Base-by-base conservation (phyloP, 2,113 vertebrate genomes). In the Tenebrosternarchus preto region DNA sequence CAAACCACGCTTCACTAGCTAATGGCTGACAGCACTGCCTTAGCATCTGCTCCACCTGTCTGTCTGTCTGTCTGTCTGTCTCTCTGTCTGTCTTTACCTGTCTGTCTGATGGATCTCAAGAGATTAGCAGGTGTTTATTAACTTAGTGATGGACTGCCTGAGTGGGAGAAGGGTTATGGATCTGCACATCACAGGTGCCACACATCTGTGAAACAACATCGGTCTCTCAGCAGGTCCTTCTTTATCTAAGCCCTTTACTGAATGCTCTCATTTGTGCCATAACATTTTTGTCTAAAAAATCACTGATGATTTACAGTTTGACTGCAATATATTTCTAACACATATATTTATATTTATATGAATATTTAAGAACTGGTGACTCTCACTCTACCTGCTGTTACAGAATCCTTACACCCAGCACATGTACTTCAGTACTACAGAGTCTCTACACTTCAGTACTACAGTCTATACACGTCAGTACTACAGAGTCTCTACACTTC, bases 21-120 rank as follows among this genome's bases (percentile, higher is more conserved):
- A 67, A n/a, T 77, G 76, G 61, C 77, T 77, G 80, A 77, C 76
- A 16, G 27, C 61, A 50, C 73, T 29, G 73, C 77, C 76, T 80
- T 15, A 8, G 73, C 3, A 27, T 60, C 50, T 72, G 59, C 60
- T 74, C 79, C 70, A 55, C 53, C 6, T 43, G 80, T 78, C 66
- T 60, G 25, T 33, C 39, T 3, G 46, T n/a, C 36, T 12, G 43
- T 53, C 24, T 61, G 7, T 29, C 27, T 73, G 43, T n/a, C n/a
- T n/a, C n/a, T n/a, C 6, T 43, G 80, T 78, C 66, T 60, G 25
- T 33, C 39, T 3, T 50, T n/a, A n/a, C n/a, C 36, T 12, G 43
- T 53, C 24, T 61, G 7, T 29, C 27, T 73, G 43, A 78, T 43
- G 17, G 53, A 80, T 68, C 20, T 33, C 31, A n/a, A 24, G 43